phyloP scores from a whole-genome alignment of 2,113 vertebrate genomes.

The Cavia porcellus region DNA sequence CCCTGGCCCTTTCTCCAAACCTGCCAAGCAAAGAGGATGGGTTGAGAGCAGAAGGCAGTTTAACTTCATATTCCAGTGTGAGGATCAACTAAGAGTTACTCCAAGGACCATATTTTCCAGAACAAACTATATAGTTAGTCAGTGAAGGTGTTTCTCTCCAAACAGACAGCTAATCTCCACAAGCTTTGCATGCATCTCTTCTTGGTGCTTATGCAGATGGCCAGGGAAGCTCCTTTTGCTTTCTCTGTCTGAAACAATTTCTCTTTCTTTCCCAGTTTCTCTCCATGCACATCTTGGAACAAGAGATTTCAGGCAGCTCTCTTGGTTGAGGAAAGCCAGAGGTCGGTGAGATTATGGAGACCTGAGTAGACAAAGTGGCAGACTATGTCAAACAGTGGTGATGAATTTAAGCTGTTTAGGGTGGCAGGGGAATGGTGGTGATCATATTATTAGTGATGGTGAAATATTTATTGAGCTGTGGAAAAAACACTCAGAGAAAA shows the following conservation, averaged over 20 bases:
- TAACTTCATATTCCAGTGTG: neutral
- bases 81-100: slow-evolving; percentile 25
- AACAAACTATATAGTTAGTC: slow-evolving; percentile 2
- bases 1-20: neutral
- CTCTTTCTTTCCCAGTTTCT: neutral
- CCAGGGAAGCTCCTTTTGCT: neutral
- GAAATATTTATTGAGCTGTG: slow-evolving; percentile 56
- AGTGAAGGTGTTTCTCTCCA: neutral
- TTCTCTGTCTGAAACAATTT: neutral
- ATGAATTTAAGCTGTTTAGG: neutral
- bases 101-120: slow-evolving; percentile 12
- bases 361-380: neutral
- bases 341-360: neutral
- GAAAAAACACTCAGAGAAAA: slow-evolving; percentile 39
- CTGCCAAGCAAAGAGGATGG: neutral
- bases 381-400: neutral
- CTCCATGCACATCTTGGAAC: neutral
- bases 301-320: neutral
- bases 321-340: slow-evolving; percentile 36
- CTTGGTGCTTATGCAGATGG: neutral
- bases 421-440: neutral
- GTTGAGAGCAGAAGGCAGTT: neutral
- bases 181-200: neutral
- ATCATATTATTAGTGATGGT: neutral
- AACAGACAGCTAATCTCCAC: neutral